Evolutionary conservation across 2,113 vertebrate genomes (phyloP).

Genomic region (Prolemur simus): DNA sequence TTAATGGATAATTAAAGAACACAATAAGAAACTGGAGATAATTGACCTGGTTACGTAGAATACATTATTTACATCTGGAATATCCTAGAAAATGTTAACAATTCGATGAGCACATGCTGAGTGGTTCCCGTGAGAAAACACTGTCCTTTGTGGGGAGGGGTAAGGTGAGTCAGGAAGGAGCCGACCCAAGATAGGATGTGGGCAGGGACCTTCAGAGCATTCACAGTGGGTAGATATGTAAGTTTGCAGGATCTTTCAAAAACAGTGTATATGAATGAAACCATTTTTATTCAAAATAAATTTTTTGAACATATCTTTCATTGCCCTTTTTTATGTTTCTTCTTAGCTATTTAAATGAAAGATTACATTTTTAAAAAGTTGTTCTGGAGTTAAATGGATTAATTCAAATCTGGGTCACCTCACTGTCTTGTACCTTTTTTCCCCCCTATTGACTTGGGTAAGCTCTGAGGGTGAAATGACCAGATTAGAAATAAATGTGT

Average conservation of each 20-base stretch:
- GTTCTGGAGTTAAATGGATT: not conserved
- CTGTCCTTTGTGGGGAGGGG: fast-evolving
- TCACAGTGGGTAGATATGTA: not conserved
- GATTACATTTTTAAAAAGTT: not conserved
- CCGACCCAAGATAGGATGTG: not conserved
- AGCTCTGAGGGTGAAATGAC: not conserved
- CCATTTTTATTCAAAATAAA: not conserved
- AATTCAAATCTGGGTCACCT: not conserved
- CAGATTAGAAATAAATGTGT: not conserved
- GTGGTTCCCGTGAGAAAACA: not conserved
- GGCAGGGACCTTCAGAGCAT: not conserved
- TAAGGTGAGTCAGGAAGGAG: not conserved
- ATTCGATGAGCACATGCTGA: not conserved
- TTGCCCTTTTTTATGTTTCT: not conserved
- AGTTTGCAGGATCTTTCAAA: not conserved
- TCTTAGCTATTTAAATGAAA: constrained; percentile 8
- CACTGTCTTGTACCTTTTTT: not conserved
- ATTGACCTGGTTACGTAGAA: not conserved
- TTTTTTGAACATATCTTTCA: not conserved
- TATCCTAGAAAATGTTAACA: not conserved
- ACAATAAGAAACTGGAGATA: not conserved
- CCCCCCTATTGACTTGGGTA: not conserved
- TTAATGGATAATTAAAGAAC: not conserved
- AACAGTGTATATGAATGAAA: not conserved
- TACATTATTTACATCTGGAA: not conserved